A percentile compares a stretch with the other conserved stretches of the same genome.
Conservation (phyloP, 1,140 invertebrate species). For the Liolophura sinensis region DNA sequence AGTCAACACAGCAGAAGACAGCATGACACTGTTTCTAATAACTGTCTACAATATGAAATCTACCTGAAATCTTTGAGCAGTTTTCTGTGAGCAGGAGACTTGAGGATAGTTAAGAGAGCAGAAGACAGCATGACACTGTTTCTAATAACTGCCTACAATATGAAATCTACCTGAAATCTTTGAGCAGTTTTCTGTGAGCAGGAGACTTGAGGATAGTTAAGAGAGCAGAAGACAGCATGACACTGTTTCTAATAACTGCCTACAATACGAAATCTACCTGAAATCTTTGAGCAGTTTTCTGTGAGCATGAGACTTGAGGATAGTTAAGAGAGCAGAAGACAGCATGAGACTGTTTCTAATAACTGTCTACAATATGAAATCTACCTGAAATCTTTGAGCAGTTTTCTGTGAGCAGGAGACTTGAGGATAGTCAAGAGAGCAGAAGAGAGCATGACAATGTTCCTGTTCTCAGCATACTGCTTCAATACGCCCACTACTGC, state of each 20-base stretch:
- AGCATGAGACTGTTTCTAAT: constrained; percentile 31
- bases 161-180: constrained; percentile 46
- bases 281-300: no score
- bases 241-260: constrained; percentile 50
- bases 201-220: no score
- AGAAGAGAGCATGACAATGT: constrained; percentile 45
- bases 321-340: constrained; percentile 35
- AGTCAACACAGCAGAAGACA: no score
- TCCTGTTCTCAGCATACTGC: constrained; percentile 54
- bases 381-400: constrained; percentile 49
- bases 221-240: constrained; percentile 42
- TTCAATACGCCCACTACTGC: constrained; percentile 51
- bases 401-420: constrained; percentile 36
- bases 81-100: constrained; percentile 35
- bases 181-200: no score
- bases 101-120: constrained; percentile 41
- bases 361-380: background rate
- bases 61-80: constrained; percentile 49
- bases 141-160: constrained; percentile 54
- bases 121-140: constrained; percentile 45
- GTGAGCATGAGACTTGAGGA: no score
- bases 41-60: no score
- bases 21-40: no score
- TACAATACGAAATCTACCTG: constrained; percentile 52
- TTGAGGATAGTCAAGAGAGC: constrained; percentile 42